Evolutionary conservation across 2,888 invertebrate genomes (phyloP).

Genomic region (Antheraea yamamai): DNA sequence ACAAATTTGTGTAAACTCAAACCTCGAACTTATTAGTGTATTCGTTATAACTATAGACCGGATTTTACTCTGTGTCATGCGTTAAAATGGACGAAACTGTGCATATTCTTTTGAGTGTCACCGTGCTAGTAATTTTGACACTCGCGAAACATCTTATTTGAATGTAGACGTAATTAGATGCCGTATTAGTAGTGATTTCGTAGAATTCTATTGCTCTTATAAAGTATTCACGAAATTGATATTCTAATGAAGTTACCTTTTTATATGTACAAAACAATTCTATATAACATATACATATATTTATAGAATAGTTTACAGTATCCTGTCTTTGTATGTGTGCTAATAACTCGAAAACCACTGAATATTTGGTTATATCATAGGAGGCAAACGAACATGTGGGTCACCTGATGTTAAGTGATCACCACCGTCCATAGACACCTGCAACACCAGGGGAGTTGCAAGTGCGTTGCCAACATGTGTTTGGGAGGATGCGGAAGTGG

Average conservation of each 20-base stretch:
- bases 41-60: slow-evolving; percentile 12
- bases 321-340: no score
- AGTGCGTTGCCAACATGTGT: no score
- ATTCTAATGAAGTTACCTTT: slow-evolving; percentile 25
- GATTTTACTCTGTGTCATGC: background rate
- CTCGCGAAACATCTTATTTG: slow-evolving; percentile 53
- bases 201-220: slow-evolving; percentile 33
- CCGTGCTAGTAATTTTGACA: slow-evolving; percentile 43
- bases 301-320: no score
- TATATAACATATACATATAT: background rate
- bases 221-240: slow-evolving; percentile 34
- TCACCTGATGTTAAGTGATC: no score
- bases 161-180: slow-evolving; percentile 40
- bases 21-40: slow-evolving; percentile 10
- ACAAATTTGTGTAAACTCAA: slow-evolving; percentile 11
- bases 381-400: no score
- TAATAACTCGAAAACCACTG: background rate
- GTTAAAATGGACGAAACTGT: slow-evolving; percentile 43
- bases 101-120: slow-evolving; percentile 43
- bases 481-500: no score
- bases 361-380: background rate
- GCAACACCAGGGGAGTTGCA: no score
- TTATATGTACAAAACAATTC: slow-evolving; percentile 4
- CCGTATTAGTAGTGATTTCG: slow-evolving; percentile 47
- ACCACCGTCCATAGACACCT: no score